A percentile compares a stretch with the other conserved stretches of the same genome.
These are phyloP conservation scores for Pseudonaja textilis DNA, from an alignment of 2,113 vertebrate species.

Conservation along the genomic window DNA sequence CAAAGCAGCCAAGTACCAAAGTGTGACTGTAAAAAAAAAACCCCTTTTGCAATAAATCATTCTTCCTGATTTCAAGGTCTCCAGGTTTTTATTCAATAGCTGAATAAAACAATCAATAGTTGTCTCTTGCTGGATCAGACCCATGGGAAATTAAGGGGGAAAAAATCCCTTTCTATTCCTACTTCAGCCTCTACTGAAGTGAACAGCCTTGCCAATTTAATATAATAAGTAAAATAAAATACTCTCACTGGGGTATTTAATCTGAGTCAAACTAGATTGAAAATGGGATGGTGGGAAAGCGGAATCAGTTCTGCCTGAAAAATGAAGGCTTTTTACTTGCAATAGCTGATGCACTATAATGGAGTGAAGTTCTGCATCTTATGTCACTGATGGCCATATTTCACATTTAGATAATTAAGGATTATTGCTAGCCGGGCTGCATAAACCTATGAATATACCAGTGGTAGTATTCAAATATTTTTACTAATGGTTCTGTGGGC, in stretches of 20 bases:
- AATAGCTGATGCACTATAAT: conserved; percentile 52
- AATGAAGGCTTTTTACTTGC: conserved; percentile 40
- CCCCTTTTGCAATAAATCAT: not conserved
- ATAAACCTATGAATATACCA: conserved; percentile 53
- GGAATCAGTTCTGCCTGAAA: conserved; percentile 46
- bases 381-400: conserved; percentile 58
- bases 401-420: conserved; percentile 64
- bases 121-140: not conserved
- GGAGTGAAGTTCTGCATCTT: conserved; percentile 61
- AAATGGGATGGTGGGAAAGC: conserved; percentile 29
- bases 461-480: too few species aligned
- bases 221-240: not conserved
- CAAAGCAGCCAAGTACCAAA: not conserved
- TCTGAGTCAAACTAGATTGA: conserved; percentile 48
- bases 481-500: too few species aligned
- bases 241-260: conserved; percentile 46
- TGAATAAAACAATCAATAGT: not conserved
- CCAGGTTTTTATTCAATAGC: not conserved
- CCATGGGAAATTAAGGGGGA: not conserved
- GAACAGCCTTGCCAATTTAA: not conserved
- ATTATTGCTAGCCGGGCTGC: conserved; percentile 61
- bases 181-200: not conserved
- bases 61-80: not conserved
- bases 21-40: not conserved
- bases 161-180: not conserved